Percentiles rank a stretch among this genome's conserved stretches.
Conservation (phyloP, 2,888 invertebrate species). For the Dorcus hopei region DNA sequence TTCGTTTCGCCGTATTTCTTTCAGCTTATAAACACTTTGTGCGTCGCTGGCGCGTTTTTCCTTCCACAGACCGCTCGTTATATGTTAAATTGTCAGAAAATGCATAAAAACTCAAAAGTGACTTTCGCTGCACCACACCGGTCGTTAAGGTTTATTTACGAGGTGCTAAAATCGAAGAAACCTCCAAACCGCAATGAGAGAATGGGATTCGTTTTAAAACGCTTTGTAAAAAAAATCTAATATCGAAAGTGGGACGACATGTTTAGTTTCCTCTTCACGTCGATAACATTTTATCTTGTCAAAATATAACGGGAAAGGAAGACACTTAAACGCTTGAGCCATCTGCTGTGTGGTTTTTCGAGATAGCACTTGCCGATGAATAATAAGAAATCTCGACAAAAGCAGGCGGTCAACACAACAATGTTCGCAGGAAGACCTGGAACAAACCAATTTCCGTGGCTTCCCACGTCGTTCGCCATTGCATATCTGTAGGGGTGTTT, state of each 20-base stretch:
- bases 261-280: not conserved
- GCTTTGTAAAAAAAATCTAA: too few relatives aligned
- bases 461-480: not conserved
- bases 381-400: not conserved
- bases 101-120: too few relatives aligned
- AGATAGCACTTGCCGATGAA: not conserved
- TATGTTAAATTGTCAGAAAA: too few relatives aligned
- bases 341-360: not conserved
- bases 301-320: not conserved
- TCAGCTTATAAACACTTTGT: not conserved
- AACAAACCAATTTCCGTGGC: slow-evolving; percentile 5
- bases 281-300: slow-evolving; percentile 1
- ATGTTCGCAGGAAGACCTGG: not conserved
- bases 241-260: too few relatives aligned
- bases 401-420: not conserved
- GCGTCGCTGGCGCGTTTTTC: not conserved
- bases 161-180: too few relatives aligned
- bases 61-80: too few relatives aligned
- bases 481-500: slow-evolving; percentile 5
- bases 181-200: too few relatives aligned
- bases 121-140: too few relatives aligned
- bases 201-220: too few relatives aligned
- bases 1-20: slow-evolving; percentile 8
- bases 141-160: too few relatives aligned
- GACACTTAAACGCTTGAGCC: not conserved